Evolutionary conservation across 1,140 invertebrate species (phyloP), one percentile per base, ranked within the genome.

Genomic region (Stegodyphus dumicola): DNA sequence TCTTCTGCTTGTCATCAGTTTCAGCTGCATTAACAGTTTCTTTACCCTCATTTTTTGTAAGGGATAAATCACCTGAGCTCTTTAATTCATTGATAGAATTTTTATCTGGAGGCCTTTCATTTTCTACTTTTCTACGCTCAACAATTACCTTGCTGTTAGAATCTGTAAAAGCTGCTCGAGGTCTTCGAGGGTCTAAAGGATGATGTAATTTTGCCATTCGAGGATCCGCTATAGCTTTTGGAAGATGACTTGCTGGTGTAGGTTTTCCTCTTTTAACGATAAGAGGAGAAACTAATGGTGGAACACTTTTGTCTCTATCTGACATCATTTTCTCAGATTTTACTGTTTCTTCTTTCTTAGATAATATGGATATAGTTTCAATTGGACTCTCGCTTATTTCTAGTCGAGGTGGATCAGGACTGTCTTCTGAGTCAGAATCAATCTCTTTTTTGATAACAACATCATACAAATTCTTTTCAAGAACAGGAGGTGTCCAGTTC

Each of bases 121-220:
- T 18, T 5, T 33, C 11, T 17, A n/a, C 7, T 17, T 64, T 73
- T 13, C 65, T 74, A 3, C 60, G 17, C 17, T 76, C 53, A 13
- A 79, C 65, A 49, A 52, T 5, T 5, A 33, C 64, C 7, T 83
- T 74, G 49, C 18, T 73, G 17, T 15, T 73, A 6, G 13, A 17
- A 6, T 86, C 74, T 15, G 81, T 73, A 77, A 49, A 48, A 17
- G 60, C 17, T 9, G 18, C 71, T 48, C 64, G 52, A n/a, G 56
- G 69, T 11, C 74, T 18, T 10, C 78, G 53, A 10, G 56, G 69
- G 15, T 74, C 69, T 10, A 73, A 66, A 15, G 69, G 77, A 53
- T 53, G 13, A 53, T 87, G 86, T 13, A 87, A 60, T 52, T 69
- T 87, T 51, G 86, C 75, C 73, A 87, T 75, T 9, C 86, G 80